Percentiles rank a stretch among this genome's conserved stretches.
These are phyloP conservation scores for Tragelaphus imberbis DNA, from an alignment of 2,113 vertebrate genomes.

Conservation along the genomic window DNA sequence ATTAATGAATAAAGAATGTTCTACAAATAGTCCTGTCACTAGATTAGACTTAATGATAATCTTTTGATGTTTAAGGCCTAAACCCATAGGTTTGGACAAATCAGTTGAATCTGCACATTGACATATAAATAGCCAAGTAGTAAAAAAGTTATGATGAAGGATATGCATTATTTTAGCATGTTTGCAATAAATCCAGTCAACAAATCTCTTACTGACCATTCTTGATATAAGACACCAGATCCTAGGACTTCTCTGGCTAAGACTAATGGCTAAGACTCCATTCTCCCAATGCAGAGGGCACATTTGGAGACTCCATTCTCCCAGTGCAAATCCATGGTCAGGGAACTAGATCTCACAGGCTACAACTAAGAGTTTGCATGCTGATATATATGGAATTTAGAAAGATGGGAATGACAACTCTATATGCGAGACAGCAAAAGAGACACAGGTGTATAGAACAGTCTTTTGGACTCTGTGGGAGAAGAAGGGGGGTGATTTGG, in stretches of 20 bases:
- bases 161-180: not conserved
- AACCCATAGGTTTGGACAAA: conserved; percentile 16
- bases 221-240: not conserved
- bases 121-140: not conserved
- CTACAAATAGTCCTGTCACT: not conserved
- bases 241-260: not conserved
- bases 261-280: not conserved
- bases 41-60: not conserved
- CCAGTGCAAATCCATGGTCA: not conserved
- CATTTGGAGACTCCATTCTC: not conserved
- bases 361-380: not conserved
- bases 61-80: conserved; percentile 19
- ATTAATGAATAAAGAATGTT: not conserved
- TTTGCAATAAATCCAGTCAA: conserved; percentile 13
- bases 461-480: no score
- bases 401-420: no score
- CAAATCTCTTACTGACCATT: not conserved
- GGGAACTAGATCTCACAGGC: not conserved
- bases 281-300: not conserved
- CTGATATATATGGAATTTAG: not conserved
- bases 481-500: no score
- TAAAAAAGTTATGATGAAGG: not conserved
- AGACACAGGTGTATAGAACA: no score
- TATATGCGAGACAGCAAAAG: no score
- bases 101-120: conserved; percentile 9